Evolutionary conservation across 1,140 invertebrate species (phyloP).

Genomic region (Drosophila ohnishii): DNA sequence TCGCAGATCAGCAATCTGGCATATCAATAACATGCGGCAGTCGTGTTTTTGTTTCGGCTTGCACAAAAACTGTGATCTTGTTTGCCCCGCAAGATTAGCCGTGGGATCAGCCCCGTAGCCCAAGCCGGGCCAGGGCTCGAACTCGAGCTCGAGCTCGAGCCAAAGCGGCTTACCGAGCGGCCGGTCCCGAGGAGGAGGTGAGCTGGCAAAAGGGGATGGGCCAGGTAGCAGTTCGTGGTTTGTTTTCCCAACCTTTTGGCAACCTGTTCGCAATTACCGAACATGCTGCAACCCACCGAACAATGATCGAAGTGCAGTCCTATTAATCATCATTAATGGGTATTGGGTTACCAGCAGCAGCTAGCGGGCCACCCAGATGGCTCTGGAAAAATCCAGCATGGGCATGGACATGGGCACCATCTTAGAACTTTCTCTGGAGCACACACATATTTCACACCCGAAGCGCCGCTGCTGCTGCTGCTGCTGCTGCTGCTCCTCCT

Average conservation of each 20-base stretch:
- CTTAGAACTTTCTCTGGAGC: slow-evolving; percentile 65
- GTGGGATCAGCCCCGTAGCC: slow-evolving; percentile 49
- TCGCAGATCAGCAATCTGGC: slow-evolving; percentile 52
- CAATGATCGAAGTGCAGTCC: slow-evolving; percentile 31
- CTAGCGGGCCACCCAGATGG: slow-evolving; percentile 23
- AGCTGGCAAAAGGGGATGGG: slow-evolving; percentile 39
- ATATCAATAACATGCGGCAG: slow-evolving; percentile 71
- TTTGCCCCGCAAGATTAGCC: slow-evolving; percentile 74
- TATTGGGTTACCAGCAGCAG: slow-evolving; percentile 62
- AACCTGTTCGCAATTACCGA: slow-evolving; percentile 73
- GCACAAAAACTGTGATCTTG: slow-evolving; percentile 77
- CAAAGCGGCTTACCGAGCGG: slow-evolving; percentile 67
- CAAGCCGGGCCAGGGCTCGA: slow-evolving; percentile 4
- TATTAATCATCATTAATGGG: slow-evolving; percentile 77
- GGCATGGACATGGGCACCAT: slow-evolving; percentile 40
- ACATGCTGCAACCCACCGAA: slow-evolving; percentile 70
- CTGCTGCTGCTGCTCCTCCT: background rate
- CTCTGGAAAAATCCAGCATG: slow-evolving; percentile 9
- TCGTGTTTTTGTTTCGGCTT: slow-evolving; percentile 61
- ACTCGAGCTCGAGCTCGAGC: slow-evolving; percentile 39
- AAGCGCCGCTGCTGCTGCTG: slow-evolving; percentile 53
- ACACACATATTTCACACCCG: slow-evolving; percentile 66
- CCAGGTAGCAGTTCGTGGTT: slow-evolving; percentile 54
- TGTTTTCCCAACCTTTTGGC: slow-evolving; percentile 53
- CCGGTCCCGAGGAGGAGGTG: background rate